Conservation (phyloP, 2,113 vertebrate genomes). For the Jacana jacana region DNA sequence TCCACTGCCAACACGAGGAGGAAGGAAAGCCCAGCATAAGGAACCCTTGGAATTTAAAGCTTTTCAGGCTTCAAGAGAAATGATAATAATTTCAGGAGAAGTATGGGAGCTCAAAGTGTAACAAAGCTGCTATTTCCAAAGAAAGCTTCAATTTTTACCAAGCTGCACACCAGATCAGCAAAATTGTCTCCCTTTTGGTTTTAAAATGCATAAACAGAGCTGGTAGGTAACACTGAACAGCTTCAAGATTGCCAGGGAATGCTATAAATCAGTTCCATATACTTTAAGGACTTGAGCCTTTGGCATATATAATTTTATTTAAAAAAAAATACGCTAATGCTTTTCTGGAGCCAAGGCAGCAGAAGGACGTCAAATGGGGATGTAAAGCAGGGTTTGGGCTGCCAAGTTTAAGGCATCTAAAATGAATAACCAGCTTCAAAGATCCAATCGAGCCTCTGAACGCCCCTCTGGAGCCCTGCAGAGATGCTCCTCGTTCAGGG, state of each 20-base stretch:
- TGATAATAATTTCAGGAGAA: background rate
- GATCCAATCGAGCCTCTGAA: background rate
- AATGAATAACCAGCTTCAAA: background rate
- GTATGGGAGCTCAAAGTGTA: background rate
- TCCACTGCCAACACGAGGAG: background rate
- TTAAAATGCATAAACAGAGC: background rate
- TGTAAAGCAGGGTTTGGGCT: background rate
- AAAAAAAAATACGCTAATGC: background rate
- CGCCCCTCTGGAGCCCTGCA: background rate
- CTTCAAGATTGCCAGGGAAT: background rate
- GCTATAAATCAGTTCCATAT: background rate
- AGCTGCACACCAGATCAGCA: background rate
- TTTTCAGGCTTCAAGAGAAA: background rate
- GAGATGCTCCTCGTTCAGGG: background rate
- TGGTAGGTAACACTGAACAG: background rate
- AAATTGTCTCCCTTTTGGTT: background rate
- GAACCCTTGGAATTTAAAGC: background rate
- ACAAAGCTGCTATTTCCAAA: background rate
- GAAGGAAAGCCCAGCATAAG: background rate
- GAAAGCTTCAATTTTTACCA: background rate
- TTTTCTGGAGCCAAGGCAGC: constrained; percentile 9
- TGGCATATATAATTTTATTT: background rate
- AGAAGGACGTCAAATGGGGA: background rate
- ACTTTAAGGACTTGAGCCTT: background rate
- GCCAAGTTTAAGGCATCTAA: background rate